phyloP scores from a whole-genome alignment of 2,888 invertebrate species.

The Diaphora mendica region DNA sequence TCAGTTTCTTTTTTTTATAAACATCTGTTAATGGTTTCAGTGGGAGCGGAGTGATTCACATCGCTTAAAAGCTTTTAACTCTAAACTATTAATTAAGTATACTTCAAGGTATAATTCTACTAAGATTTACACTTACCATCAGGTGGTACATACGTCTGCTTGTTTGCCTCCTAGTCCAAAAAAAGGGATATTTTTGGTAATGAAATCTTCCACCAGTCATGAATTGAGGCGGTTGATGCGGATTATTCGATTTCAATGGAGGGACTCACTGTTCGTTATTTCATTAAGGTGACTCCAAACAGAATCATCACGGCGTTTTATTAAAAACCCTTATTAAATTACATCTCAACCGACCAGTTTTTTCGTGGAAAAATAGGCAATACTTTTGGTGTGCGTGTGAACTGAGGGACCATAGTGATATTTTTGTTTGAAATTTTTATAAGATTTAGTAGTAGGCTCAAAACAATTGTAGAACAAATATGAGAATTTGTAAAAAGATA shows the following conservation, averaged over 20 bases:
- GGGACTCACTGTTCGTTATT: background rate
- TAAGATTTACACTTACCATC: too few species aligned
- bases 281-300: too few species aligned
- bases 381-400: too few species aligned
- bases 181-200: background rate
- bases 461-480: too few species aligned
- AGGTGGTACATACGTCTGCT: too few species aligned
- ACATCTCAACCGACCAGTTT: background rate
- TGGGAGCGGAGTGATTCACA: slow-evolving; percentile 22
- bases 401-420: too few species aligned
- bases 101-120: background rate
- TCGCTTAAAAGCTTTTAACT: slow-evolving; percentile 2
- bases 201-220: background rate
- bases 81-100: background rate
- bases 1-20: slow-evolving; percentile 44
- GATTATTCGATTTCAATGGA: background rate
- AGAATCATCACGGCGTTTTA: background rate
- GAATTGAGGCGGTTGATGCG: too few species aligned
- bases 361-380: background rate
- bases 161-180: too few species aligned
- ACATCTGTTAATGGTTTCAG: slow-evolving; percentile 42
- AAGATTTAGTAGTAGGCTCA: too few species aligned
- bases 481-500: too few species aligned
- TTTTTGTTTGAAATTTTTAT: too few species aligned
- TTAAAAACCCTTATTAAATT: background rate